Conservation (phyloP, 2,888 invertebrate genomes). For the Notodonta ziczac region DNA sequence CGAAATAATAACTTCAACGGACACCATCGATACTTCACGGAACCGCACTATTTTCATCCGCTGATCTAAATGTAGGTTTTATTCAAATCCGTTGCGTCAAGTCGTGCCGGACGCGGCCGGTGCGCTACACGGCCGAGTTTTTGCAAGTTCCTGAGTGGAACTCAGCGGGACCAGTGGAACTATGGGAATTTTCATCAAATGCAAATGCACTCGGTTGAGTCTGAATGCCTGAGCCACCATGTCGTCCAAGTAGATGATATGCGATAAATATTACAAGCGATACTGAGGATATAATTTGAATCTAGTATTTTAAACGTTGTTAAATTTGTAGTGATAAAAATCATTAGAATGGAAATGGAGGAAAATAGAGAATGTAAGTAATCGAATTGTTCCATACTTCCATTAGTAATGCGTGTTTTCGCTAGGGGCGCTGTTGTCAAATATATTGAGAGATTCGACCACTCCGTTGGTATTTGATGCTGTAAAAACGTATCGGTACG, state of each 20-base stretch:
- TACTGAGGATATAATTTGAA: background rate
- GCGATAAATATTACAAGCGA: background rate
- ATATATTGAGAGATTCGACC: too few relatives aligned
- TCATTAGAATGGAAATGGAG: too few relatives aligned
- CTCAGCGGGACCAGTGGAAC: conserved; percentile 10
- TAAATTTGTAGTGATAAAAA: too few relatives aligned
- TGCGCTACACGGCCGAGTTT: conserved; percentile 27
- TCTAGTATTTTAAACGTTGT: too few relatives aligned
- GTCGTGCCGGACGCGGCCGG: conserved; percentile 16
- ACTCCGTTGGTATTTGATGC: too few relatives aligned
- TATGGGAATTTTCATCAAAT: conserved; percentile 45
- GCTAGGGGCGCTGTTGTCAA: too few relatives aligned
- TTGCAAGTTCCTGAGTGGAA: conserved; percentile 27
- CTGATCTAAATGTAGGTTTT: conserved; percentile 41
- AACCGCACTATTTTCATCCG: conserved; percentile 26
- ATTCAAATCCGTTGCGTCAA: conserved; percentile 44
- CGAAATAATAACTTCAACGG: too few relatives aligned
- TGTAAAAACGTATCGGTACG: too few relatives aligned
- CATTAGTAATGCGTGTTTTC: too few relatives aligned
- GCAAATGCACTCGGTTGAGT: conserved; percentile 40
- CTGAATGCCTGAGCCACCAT: conserved; percentile 22
- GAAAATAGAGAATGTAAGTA: too few relatives aligned
- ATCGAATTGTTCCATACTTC: too few relatives aligned
- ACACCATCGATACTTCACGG: conserved; percentile 12
- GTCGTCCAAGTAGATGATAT: conserved; percentile 7